phyloP scores from a whole-genome alignment of 1,140 invertebrate genomes.

The Potamilus streckersoni region DNA sequence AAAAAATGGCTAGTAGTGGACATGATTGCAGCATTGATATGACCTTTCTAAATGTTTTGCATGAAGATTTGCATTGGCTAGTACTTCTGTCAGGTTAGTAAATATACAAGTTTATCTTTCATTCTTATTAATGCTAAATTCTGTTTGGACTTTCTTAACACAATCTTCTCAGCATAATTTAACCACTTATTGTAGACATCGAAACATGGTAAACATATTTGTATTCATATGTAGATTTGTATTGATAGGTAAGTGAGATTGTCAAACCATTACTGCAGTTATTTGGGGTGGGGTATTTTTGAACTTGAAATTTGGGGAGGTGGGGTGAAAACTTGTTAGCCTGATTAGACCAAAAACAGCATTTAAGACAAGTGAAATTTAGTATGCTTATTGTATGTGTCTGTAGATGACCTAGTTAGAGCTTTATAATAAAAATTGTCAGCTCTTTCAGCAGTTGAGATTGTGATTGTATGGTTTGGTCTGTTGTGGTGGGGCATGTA shows the following conservation, averaged over 20 bases:
- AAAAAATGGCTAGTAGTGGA: constrained; percentile 68
- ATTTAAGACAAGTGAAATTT: too few relatives aligned
- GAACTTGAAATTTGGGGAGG: background rate
- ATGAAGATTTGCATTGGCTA: constrained; percentile 91
- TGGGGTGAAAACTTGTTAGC: background rate
- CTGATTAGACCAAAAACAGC: background rate
- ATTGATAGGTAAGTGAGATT: background rate
- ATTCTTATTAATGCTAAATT: background rate
- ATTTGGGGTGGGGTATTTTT: background rate
- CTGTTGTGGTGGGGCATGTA: too few relatives aligned
- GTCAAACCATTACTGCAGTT: background rate
- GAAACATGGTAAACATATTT: too few relatives aligned
- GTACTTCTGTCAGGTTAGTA: constrained; percentile 79
- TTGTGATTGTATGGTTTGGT: too few relatives aligned
- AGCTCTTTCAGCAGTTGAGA: too few relatives aligned
- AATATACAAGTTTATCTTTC: background rate
- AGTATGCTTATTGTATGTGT: too few relatives aligned
- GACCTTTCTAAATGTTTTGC: constrained; percentile 64
- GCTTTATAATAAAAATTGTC: too few relatives aligned
- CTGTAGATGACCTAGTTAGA: too few relatives aligned
- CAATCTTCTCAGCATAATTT: too few relatives aligned
- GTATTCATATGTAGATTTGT: background rate
- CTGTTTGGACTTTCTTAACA: background rate
- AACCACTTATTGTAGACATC: too few relatives aligned
- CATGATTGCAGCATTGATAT: constrained; percentile 46